Conservation (phyloP, 2,888 invertebrate species). For the Allophyes oxyacanthae region DNA sequence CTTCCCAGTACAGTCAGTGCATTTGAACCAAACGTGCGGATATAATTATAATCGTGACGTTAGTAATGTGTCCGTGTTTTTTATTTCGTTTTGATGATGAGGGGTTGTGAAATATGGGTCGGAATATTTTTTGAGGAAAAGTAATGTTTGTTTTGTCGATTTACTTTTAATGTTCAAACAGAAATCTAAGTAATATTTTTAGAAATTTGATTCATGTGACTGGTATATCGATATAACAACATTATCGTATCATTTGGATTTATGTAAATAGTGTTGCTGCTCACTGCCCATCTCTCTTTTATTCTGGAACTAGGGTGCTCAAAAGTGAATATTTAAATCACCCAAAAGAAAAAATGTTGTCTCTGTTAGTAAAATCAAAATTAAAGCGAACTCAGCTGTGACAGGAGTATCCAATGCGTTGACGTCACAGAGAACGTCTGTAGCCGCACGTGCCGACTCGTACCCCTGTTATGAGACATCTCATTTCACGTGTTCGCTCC, state of each 20-base stretch:
- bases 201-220: no score
- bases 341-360: no score
- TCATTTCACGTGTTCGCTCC: conserved; percentile 81
- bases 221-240: no score
- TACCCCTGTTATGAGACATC: conserved; percentile 83
- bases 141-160: conserved; percentile 1
- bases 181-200: no score
- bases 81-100: conserved; percentile 19
- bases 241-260: no score
- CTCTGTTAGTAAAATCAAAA: background rate
- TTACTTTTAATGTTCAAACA: no score
- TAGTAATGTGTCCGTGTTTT: conserved; percentile 11
- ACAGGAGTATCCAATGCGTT: conserved; percentile 26
- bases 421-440: conserved; percentile 26
- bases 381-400: background rate
- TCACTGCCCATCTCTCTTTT: no score
- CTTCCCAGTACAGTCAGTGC: conserved; percentile 54
- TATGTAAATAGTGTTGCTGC: no score
- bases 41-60: conserved; percentile 35
- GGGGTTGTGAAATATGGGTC: conserved; percentile 12
- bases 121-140: conserved; percentile 6
- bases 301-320: no score
- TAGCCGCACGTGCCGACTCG: conserved; percentile 51
- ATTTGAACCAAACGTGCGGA: conserved; percentile 57
- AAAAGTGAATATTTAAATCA: no score